Percentiles rank a stretch among this genome's conserved stretches.
Evolutionary conservation across 2,797 vertebrate genomes (phyloP).

Genomic region (Vipera ursinii): DNA sequence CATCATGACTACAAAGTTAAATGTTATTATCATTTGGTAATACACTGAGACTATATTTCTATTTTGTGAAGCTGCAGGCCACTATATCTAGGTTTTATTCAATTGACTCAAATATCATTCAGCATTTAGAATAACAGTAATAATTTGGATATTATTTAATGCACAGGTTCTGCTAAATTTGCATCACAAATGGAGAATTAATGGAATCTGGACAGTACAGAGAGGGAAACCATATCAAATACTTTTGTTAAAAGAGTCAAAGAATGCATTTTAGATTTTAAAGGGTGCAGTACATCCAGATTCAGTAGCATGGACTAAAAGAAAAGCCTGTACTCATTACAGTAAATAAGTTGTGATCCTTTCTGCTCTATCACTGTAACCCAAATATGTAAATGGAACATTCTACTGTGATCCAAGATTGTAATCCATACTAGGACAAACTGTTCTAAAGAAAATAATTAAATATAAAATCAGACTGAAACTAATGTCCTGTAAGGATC

Average conservation of each 20-base stretch:
- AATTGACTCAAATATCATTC: background rate
- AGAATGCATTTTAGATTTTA: background rate
- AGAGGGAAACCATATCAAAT: background rate
- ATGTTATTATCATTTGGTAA: background rate
- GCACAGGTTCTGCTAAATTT: background rate
- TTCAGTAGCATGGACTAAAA: background rate
- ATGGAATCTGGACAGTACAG: background rate
- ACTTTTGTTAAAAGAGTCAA: background rate
- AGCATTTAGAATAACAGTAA: background rate
- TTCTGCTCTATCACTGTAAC: background rate
- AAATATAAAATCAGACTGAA: background rate
- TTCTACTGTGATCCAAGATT: background rate
- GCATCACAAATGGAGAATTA: background rate
- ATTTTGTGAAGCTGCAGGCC: background rate
- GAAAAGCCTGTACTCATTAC: background rate
- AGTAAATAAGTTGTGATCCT: background rate
- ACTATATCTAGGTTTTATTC: background rate
- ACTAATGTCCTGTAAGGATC: background rate
- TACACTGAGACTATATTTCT: background rate
- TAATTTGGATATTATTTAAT: background rate
- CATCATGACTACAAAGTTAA: background rate
- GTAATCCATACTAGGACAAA: background rate
- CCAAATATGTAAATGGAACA: background rate
- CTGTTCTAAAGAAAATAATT: background rate
- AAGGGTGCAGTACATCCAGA: background rate